Base-by-base conservation (phyloP, 2,113 vertebrate genomes). In the Percina caprodes region DNA sequence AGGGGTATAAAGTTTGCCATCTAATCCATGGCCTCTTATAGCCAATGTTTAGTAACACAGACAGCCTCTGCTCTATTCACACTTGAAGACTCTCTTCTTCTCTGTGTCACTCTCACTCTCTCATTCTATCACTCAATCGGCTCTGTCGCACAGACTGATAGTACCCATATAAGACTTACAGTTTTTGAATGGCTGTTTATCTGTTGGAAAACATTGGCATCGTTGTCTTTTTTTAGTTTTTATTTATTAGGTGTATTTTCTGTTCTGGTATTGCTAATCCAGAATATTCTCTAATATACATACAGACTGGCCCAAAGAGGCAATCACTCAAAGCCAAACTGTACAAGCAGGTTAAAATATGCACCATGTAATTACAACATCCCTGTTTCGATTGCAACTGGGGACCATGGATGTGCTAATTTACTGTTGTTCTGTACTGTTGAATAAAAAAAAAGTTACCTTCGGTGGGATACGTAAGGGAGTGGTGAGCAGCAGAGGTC, bases 1-100 rank as follows among this genome's bases (percentile, higher is more conserved):
- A 54, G 24, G 56, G 52, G 65, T 79, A 65, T 88, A 86, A 86
- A 81, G 77, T 86, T 88, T 91, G 77, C 81, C 80, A 86, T 91
- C 89, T 89, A 92, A 90, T 89, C 88, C 77, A 73, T 86, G 81
- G 84, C 82, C 75, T 90, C 85, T 82, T 91, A 91, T 74, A 79
- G 83, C 71, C 85, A 63, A 66, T 90, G 86, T 91, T 93, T 92
- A 92, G 90, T 58, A 89, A 89, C 80, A 83, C 65, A 84, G 80
- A 89, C 69, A 83, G 81, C 63, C 74, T 79, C 45, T 68, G 60
- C 61, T 80, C 73, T 69, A 69, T 84, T 81, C 80, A 76, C 74
- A 81, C 69, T 77, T 79, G 61, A 80, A 83, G 71, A 78, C 66
- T 88, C 83, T 90, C 71, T 84, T 63, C 74, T 73, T 77, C 54